These are phyloP conservation scores for Chlorops oryzae DNA, from an alignment of 1,140 invertebrate species.

Conservation along the genomic window DNA sequence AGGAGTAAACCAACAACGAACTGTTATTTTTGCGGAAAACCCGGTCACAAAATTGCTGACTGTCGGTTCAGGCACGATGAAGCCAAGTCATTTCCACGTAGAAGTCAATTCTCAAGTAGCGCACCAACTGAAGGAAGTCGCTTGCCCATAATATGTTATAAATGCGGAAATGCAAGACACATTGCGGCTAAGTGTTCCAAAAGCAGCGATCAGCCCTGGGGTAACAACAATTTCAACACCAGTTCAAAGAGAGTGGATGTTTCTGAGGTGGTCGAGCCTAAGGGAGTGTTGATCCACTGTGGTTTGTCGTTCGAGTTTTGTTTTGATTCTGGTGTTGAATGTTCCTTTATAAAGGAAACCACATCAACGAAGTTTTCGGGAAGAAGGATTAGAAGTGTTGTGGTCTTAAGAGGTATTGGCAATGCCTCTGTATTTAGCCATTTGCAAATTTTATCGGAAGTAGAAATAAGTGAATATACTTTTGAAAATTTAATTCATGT, in stretches of 20 bases:
- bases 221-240: no score
- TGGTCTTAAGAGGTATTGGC: no score
- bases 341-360: neutral
- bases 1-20: neutral
- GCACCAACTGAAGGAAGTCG: constrained; percentile 1
- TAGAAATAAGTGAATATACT: no score
- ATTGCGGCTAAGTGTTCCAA: constrained; percentile 9
- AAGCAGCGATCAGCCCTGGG: no score
- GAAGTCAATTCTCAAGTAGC: constrained; percentile 1
- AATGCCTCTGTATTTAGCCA: neutral
- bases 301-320: constrained; percentile 10
- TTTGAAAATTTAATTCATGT: constrained; percentile 4
- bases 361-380: neutral
- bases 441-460: no score
- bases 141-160: constrained; percentile 10
- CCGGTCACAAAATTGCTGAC: constrained; percentile 7
- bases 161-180: constrained; percentile 12
- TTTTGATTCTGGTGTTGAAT: constrained; percentile 4
- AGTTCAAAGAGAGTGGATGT: constrained; percentile 9
- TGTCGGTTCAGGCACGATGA: neutral
- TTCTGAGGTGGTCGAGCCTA: neutral
- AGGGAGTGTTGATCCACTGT: neutral
- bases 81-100: neutral
- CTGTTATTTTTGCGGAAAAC: constrained; percentile 8
- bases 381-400: neutral